Evolutionary conservation across 1,140 invertebrate genomes (phyloP), one percentile per base, ranked within the genome.

Genomic region (Leptinotarsa texana): DNA sequence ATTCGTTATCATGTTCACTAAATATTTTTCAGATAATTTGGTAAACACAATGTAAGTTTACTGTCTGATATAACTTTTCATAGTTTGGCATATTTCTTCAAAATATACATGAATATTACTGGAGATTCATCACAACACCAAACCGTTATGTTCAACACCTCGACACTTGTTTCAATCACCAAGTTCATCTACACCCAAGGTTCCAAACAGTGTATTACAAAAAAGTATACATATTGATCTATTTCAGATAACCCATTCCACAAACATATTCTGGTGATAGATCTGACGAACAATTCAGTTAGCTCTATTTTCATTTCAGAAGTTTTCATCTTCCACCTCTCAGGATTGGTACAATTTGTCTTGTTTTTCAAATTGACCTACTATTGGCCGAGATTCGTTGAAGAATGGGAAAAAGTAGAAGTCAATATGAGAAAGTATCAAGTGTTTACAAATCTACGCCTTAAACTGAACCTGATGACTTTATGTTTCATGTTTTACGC

Each of bases 381-480:
- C 13, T 13, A 62, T 13, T 72, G 69, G 69, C 69, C 69, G 1
- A 24, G 21, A 13, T 72, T 57, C 18, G 42, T 72, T 47, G 62
- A 62, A 22, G 24, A 72, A 62, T 72, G 69, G 69, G 15, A 22
- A 4, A 72, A 42, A 24, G 51, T 72, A 17, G 69, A 72, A 18
- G 18, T 17, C 21, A 27, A 17, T 15, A 72, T 72, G 69, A 62
- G 15, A 61, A 47, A 18, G 17, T 72, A 72, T 15, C 15, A 33
- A 3, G 17, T 61, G 13, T 42, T 48, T 18, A 24, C n/a, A 11
- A 72, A 72, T 21, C 49, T 72, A 4, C 49, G 57, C 27, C 17
- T 15, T 13, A 48, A 69, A 17, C 13, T 69, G 33, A 42, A 33
- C 6, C 13, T 69, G 18, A 69, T 22, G 21, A 65, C 17, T 22